phyloP scores from a whole-genome alignment of 1,140 invertebrate genomes.

The Cryptotermes secundus region DNA sequence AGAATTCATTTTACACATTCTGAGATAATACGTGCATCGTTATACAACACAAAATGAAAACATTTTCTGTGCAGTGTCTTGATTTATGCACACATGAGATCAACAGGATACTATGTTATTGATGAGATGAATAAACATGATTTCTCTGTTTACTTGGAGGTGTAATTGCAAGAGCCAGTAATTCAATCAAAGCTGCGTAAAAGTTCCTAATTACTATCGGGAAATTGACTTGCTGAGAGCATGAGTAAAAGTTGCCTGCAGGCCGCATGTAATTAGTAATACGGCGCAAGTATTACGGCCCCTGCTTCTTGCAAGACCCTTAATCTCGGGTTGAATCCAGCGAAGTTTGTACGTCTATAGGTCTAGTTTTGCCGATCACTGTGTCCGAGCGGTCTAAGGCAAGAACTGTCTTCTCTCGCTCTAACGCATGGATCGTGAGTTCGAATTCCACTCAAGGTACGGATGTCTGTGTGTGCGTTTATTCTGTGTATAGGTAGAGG shows the following conservation, averaged over 20 bases:
- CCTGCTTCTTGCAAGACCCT: neutral
- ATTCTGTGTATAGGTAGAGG: no score
- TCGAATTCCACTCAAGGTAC: no score
- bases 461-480: no score
- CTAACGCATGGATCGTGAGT: no score
- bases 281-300: neutral
- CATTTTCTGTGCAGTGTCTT: no score
- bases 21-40: neutral
- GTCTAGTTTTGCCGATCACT: no score
- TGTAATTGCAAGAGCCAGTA: neutral
- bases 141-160: neutral
- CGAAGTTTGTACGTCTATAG: neutral
- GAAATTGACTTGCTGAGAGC: neutral
- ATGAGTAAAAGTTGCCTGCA: neutral
- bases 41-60: no score
- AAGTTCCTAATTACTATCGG: neutral
- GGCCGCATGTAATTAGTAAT: neutral
- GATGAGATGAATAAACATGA: neutral
- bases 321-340: neutral
- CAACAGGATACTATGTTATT: no score
- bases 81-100: no score
- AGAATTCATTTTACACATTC: neutral
- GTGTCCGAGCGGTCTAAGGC: no score
- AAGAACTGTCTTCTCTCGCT: no score
- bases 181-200: neutral